Evolutionary conservation across 2,113 vertebrate genomes (phyloP), one percentile per base, ranked within the genome.

Genomic region (Tragelaphus strepsiceros): DNA sequence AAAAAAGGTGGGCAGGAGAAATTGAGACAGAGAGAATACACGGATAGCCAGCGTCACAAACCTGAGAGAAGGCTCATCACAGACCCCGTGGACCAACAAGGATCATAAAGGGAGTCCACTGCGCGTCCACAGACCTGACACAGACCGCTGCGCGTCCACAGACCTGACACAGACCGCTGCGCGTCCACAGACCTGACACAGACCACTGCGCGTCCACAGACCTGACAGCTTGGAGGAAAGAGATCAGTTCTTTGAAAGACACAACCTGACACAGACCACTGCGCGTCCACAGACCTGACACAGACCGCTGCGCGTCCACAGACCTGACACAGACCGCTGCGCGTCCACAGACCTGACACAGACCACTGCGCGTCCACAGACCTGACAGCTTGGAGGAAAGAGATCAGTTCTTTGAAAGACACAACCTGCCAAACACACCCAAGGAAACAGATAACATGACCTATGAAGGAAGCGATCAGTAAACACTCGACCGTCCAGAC

Each of bases 51-150:
- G 8, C 0, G 9, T 28, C 84, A 46, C 28, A 88, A 21, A 28
- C 8, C 19, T 51, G 49, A 59, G 30, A 3, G 53, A 5, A 19
- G 28, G 3, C 32, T 30, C 43, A 1, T 12, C 3, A 1, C 16
- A 64, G 62, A 14, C 1, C 7, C 51, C 32, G 2, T 0, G 10
- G 26, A n/a, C 43, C 2, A 16, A n/a, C 14, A 32, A 35, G 43
- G 6, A 30, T 12, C 2, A n/a, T 21, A 35, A 59, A 61, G n/a
- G 17, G 35, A 28, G 2, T n/a, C 28, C 78, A 9, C 2, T 9
- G 17, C 32, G n/a, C 5, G 30, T 12, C 46, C 80, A n/a, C 10
- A 91, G 4, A 16, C 0, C 19, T 22, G 81, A 28, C 16, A 12
- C 2, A 19, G 30, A 46, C 28, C 78, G 6, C 2, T 9, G 17